These are phyloP conservation scores for Scomber japonicus DNA, from an alignment of 2,113 vertebrate species.

Conservation along the genomic window DNA sequence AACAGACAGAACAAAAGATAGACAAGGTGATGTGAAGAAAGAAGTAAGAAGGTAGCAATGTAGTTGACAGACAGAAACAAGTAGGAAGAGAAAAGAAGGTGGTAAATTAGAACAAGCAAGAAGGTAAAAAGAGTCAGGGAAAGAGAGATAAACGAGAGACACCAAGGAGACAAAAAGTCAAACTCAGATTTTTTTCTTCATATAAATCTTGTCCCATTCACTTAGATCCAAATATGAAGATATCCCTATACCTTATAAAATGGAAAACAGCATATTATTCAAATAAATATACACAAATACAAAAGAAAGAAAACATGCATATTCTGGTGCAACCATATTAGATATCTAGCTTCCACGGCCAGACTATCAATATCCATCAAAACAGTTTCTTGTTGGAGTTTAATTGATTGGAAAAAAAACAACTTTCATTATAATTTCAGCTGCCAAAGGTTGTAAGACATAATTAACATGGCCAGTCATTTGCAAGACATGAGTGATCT, in stretches of 20 bases:
- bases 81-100: background rate
- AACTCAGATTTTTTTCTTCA: too few relatives aligned
- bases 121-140: background rate
- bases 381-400: background rate
- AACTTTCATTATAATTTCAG: constrained; percentile 16
- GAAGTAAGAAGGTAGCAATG: too few relatives aligned
- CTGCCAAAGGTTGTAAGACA: constrained; percentile 13
- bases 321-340: background rate
- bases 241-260: background rate
- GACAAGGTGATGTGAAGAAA: background rate
- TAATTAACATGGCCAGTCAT: background rate
- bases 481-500: background rate
- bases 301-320: background rate
- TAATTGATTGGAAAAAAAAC: constrained; percentile 33
- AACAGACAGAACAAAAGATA: background rate
- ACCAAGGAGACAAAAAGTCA: background rate
- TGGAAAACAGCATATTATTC: background rate
- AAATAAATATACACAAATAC: background rate
- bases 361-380: background rate
- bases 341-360: background rate
- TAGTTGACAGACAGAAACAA: background rate
- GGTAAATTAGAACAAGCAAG: background rate
- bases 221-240: too few relatives aligned
- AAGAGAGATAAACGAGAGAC: background rate
- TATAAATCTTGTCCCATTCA: too few relatives aligned